These are phyloP conservation scores for Hedya salicella DNA, from an alignment of 2,888 invertebrate species.

Conservation along the genomic window DNA sequence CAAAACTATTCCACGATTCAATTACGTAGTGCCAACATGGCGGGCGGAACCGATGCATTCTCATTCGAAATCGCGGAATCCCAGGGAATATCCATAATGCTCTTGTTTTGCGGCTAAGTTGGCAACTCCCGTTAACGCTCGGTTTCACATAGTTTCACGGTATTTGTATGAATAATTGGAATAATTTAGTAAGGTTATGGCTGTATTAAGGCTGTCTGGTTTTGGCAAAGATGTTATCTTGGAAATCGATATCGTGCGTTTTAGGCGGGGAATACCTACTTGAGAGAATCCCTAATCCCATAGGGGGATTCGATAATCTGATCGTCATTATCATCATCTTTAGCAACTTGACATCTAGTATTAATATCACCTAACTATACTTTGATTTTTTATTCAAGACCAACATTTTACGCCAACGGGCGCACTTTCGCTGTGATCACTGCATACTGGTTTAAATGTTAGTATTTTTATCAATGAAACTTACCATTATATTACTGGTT, in stretches of 20 bases:
- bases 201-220: constrained; percentile 15
- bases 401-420: too few species aligned
- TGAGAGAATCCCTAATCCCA: too few species aligned
- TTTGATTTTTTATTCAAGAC: too few species aligned
- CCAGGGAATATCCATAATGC: constrained; percentile 26
- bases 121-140: constrained; percentile 32
- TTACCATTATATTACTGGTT: too few species aligned
- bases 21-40: constrained; percentile 11
- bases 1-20: constrained; percentile 1
- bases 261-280: background rate
- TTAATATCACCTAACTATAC: too few species aligned
- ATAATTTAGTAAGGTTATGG: constrained; percentile 26
- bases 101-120: constrained; percentile 32
- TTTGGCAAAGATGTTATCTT: constrained; percentile 6
- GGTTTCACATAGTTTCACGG: constrained; percentile 25
- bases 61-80: constrained; percentile 25
- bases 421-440: too few species aligned
- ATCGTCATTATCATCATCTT: too few species aligned
- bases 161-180: constrained; percentile 33
- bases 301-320: too few species aligned
- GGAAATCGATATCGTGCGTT: background rate
- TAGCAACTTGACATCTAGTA: too few species aligned
- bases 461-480: too few species aligned
- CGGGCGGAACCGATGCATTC: background rate
- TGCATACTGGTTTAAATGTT: too few species aligned